These are phyloP conservation scores for Hyla sarda DNA, from an alignment of 2,113 vertebrate species.

Conservation along the genomic window DNA sequence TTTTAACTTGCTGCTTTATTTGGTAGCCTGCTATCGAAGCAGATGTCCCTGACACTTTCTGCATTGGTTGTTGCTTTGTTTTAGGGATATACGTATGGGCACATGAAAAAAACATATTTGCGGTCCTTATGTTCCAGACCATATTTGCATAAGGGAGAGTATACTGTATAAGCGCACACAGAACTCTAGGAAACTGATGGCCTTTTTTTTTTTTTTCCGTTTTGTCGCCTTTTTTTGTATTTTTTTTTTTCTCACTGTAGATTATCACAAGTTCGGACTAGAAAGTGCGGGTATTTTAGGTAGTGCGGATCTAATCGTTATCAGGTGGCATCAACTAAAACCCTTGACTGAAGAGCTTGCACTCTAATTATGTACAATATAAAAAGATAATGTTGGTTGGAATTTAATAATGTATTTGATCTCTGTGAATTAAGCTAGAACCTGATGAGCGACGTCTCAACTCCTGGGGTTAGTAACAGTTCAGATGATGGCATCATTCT, in stretches of 20 bases:
- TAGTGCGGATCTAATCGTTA: no score
- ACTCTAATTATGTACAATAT: not conserved
- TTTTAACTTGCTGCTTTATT: conserved; percentile 42
- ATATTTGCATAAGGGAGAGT: conserved; percentile 31
- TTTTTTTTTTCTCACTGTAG: not conserved
- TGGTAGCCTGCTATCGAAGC: conserved; percentile 24
- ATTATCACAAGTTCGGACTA: not conserved
- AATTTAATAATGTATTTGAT: not conserved
- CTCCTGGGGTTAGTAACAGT: no score
- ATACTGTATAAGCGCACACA: conserved; percentile 26
- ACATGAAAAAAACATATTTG: conserved; percentile 49
- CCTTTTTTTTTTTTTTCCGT: not conserved
- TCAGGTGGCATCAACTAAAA: no score
- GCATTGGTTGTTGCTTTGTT: conserved; percentile 30
- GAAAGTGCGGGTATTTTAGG: no score
- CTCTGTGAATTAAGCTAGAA: not conserved
- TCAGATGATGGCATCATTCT: no score
- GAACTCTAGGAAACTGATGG: not conserved
- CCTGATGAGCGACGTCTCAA: not conserved
- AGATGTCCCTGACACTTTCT: conserved; percentile 48
- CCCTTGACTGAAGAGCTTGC: not conserved
- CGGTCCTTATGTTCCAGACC: conserved; percentile 35
- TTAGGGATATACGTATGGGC: conserved; percentile 41
- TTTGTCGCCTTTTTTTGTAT: not conserved
- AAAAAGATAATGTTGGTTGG: not conserved